A percentile compares a stretch with the other conserved stretches of the same genome.
Conservation (phyloP, 37 sponge, comb jelly and placozoan genomes). For the Theonella swinhoei region DNA sequence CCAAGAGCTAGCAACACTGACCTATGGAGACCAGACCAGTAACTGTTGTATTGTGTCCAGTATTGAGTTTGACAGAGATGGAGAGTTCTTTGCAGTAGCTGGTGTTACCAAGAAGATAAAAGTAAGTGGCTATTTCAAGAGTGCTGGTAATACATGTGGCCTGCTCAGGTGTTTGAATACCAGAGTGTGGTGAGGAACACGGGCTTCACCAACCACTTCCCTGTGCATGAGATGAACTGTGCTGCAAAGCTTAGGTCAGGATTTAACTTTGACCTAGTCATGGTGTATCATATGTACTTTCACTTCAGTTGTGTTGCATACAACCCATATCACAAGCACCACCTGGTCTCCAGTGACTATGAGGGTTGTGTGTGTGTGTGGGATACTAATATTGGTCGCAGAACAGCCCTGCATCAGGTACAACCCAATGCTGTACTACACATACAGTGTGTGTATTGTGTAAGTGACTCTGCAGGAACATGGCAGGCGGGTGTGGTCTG, state of each 20-base stretch:
- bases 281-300: not conserved
- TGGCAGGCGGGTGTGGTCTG: conserved; percentile 81
- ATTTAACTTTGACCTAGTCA: not conserved
- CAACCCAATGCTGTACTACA: not conserved
- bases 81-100: conserved; percentile 83
- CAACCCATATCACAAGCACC: conserved; percentile 59
- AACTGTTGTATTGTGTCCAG: conserved; percentile 71
- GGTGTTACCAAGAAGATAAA: conserved; percentile 92
- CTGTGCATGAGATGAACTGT: conserved; percentile 69
- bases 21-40: conserved; percentile 38
- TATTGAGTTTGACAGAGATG: conserved; percentile 87
- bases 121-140: conserved; percentile 12
- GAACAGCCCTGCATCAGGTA: conserved; percentile 55
- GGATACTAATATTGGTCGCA: conserved; percentile 56
- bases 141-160: not conserved
- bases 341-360: conserved; percentile 72
- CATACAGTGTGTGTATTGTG: not conserved
- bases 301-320: conserved; percentile 48
- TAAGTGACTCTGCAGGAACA: no score
- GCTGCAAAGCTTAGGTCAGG: conserved; percentile 78
- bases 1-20: conserved; percentile 45
- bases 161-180: conserved; percentile 58
- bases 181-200: conserved; percentile 35
- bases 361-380: conserved; percentile 72
- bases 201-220: conserved; percentile 64